Evolutionary conservation across 2,888 invertebrate genomes (phyloP).

Genomic region (Maniola hyperantus): DNA sequence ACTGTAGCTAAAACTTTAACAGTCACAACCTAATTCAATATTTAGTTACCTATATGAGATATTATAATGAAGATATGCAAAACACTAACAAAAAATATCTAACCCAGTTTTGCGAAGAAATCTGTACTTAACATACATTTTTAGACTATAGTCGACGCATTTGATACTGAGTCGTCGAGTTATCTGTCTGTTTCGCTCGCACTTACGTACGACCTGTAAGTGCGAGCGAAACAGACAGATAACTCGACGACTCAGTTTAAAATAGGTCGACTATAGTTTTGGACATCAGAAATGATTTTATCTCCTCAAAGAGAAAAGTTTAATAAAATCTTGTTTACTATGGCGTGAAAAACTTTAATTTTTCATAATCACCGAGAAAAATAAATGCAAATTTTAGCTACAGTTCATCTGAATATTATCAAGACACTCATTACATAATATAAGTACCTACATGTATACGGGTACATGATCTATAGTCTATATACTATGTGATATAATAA

Average conservation of each 20-base stretch:
- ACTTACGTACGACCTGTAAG: no score
- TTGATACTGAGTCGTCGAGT: no score
- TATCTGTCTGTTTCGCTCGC: no score
- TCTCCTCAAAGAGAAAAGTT: no score
- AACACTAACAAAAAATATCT: neutral
- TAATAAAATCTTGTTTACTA: no score
- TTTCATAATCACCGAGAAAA: neutral
- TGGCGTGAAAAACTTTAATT: no score
- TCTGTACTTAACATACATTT: neutral
- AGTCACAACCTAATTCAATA: constrained; percentile 29
- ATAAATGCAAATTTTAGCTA: constrained; percentile 51
- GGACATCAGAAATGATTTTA: no score
- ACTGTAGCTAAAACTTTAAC: constrained; percentile 55
- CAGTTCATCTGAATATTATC: constrained; percentile 58
- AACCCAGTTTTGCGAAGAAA: neutral
- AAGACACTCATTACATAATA: constrained; percentile 58
- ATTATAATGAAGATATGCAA: neutral
- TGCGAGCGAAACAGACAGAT: no score
- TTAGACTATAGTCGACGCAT: no score
- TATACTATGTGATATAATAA: constrained; percentile 40
- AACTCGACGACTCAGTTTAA: no score
- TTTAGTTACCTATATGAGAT: neutral
- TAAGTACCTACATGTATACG: constrained; percentile 45
- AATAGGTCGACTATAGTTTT: no score
- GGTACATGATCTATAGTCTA: constrained; percentile 26